Conservation (phyloP, 2,888 invertebrate genomes). For the Phlogophora meticulosa region DNA sequence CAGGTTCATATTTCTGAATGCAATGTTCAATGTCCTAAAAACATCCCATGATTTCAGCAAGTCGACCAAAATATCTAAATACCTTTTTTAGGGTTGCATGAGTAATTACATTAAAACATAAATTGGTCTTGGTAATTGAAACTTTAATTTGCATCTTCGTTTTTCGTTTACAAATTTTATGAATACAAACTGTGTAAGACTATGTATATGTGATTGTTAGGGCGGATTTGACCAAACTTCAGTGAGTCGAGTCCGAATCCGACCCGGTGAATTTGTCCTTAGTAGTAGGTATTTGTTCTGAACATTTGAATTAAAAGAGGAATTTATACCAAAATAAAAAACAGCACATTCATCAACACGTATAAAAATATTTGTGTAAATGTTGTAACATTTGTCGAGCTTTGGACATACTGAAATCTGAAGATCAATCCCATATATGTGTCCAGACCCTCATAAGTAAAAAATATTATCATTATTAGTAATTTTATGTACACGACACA, state of each 20-base stretch:
- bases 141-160: slow-evolving; percentile 65
- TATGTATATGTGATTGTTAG: slow-evolving; percentile 25
- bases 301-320: slow-evolving; percentile 42
- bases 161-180: slow-evolving; percentile 52
- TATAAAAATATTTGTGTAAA: slow-evolving; percentile 36
- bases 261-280: not conserved
- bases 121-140: slow-evolving; percentile 49
- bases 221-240: slow-evolving; percentile 9
- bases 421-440: slow-evolving; percentile 21
- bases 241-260: not conserved
- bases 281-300: not conserved
- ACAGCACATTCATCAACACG: slow-evolving; percentile 28
- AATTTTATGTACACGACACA: slow-evolving; percentile 82
- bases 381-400: slow-evolving; percentile 30
- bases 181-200: slow-evolving; percentile 24
- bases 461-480: slow-evolving; percentile 68
- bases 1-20: slow-evolving; percentile 15
- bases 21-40: slow-evolving; percentile 42
- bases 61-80: not conserved
- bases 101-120: slow-evolving; percentile 48
- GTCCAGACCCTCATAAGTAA: slow-evolving; percentile 38
- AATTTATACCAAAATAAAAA: slow-evolving; percentile 33
- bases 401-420: slow-evolving; percentile 22
- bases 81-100: not conserved
- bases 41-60: slow-evolving; percentile 26